Percentiles rank a stretch among this genome's conserved stretches.
Evolutionary conservation across 2,888 invertebrate species (phyloP).

Genomic region (Cosmia trapezina): DNA sequence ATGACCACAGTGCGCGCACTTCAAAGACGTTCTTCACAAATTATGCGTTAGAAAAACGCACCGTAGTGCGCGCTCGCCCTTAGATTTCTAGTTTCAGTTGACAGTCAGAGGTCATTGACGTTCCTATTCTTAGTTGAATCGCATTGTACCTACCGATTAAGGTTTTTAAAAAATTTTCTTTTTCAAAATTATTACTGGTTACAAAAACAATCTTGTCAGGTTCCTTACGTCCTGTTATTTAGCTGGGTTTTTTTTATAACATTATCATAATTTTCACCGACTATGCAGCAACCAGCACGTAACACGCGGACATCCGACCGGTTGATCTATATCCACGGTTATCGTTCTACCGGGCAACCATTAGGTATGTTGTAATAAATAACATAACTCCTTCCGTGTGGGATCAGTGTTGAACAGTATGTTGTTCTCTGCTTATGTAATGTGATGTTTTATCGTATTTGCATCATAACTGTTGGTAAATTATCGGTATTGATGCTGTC

Average conservation of each 20-base stretch:
- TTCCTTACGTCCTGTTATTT: not conserved
- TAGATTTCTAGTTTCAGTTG: no score
- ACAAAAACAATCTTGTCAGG: not conserved
- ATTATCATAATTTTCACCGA: constrained; percentile 6
- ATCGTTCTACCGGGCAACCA: constrained; percentile 23
- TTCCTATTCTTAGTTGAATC: no score
- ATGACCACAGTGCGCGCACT: no score
- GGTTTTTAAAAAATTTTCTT: no score
- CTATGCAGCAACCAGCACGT: constrained; percentile 20
- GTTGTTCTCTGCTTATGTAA: constrained; percentile 2
- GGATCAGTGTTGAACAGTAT: constrained; percentile 17
- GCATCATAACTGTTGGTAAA: not conserved
- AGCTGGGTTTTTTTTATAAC: not conserved
- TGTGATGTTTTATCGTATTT: constrained; percentile 6
- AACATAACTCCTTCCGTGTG: constrained; percentile 35
- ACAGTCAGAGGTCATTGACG: no score
- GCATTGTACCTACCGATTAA: no score
- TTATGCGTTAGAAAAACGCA: no score
- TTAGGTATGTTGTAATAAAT: constrained; percentile 33
- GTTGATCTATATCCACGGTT: constrained; percentile 44
- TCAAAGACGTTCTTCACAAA: no score
- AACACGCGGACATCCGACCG: constrained; percentile 56
- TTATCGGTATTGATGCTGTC: no score
- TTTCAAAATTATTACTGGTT: no score
- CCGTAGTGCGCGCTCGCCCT: no score